Evolutionary conservation across 2,797 vertebrate species (phyloP), one percentile per base, ranked within the genome.

Genomic region (Darevskia mixta): DNA sequence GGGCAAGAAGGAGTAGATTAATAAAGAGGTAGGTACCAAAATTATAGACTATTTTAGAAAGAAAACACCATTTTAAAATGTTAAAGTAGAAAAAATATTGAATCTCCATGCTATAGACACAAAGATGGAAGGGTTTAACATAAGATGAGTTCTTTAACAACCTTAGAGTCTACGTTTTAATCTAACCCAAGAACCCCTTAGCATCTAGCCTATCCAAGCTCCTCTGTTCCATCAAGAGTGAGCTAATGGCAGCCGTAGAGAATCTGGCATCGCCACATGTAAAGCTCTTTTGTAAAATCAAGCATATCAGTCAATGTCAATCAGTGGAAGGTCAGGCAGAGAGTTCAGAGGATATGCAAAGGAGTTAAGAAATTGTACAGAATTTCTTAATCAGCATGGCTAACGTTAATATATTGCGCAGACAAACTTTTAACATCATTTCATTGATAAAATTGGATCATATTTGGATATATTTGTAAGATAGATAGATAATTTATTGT

Each of bases 31-130:
- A 82, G 25, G 58, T 86, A 11, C 64, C 20, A 64, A 69, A 78
- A 83, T 67, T 58, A 73, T 2, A 86, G 11, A 61, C 10, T 89
- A 38, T 2, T 85, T 86, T 76, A 81, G 71, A 86, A 17, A 86
- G 27, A 29, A 43, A 78, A 55, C 49, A 55, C 13, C 3, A 15
- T 55, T 55, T 55, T 15, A 15, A 13, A 49, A 49, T 49, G 45
- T 49, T 49, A 49, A 49, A 49, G 45, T 49, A 49, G 45, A 49
- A 49, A 49, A 49, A 49, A 49, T 45, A 49, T 49, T 15, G 61
- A 87, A 66, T 5, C 20, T 18, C 32, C 45, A n/a, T 25, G 41
- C 45, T 13, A n/a, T n/a, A 23, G 5, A 58, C 15, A n/a, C 17
- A 72, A 58, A 80, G 49, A 41, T 79, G n/a, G 8, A 43, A 86